Evolutionary conservation across 35 echinoderm and acorn worm genomes (phyloP).

Genomic region (Nesometra sesokonis): DNA sequence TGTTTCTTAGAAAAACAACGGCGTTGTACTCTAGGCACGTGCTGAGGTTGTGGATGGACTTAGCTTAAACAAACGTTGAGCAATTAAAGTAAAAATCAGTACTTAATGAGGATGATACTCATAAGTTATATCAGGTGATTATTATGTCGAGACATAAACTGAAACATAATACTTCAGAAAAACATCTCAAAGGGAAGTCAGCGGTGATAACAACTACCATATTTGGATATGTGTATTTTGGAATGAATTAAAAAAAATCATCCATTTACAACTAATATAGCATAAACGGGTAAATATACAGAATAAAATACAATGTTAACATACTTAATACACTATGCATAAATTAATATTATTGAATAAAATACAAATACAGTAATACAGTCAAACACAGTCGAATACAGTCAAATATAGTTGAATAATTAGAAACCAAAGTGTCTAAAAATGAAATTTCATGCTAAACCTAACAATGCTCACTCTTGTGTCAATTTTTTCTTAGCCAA

Average conservation of each 20-base stretch:
- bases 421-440: no score
- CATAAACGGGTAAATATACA: no score
- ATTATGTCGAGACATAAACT: not conserved
- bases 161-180: not conserved
- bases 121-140: not conserved
- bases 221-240: not conserved
- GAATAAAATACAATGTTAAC: no score
- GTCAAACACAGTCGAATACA: no score
- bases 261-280: no score
- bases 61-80: not conserved
- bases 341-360: no score
- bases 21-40: not conserved
- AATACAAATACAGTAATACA: no score
- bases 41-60: not conserved
- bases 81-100: not conserved
- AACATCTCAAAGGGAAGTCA: not conserved
- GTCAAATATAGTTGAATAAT: no score
- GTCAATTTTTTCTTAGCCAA: no score
- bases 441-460: no score
- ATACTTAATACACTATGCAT: no score
- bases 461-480: no score
- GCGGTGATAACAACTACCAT: not conserved
- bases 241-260: not conserved
- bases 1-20: not conserved
- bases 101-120: not conserved